Evolutionary conservation across 2,888 invertebrate species (phyloP).

Genomic region (Allolobophora icterica): DNA sequence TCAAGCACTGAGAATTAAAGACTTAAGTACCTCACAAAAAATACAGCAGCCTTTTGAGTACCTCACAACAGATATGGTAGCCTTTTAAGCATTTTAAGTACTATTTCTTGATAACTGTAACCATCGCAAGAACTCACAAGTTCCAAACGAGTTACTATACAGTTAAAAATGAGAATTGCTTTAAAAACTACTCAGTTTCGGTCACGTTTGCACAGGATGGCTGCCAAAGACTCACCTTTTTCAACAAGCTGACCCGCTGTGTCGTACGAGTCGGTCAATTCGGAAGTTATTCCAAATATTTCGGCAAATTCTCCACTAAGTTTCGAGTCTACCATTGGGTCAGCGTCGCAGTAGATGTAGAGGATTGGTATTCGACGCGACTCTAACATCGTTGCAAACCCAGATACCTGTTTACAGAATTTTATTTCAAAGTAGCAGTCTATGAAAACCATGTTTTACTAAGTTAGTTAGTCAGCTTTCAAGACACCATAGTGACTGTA

Average conservation of each 20-base stretch:
- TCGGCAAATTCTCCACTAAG: constrained; percentile 23
- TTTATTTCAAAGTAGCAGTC: neutral
- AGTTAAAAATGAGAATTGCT: neutral
- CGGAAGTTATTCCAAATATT: neutral
- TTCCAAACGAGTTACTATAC: neutral
- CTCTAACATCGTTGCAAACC: neutral
- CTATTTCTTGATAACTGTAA: neutral
- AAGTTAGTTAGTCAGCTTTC: neutral
- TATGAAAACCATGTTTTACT: neutral
- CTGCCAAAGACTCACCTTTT: neutral
- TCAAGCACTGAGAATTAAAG: too few species aligned
- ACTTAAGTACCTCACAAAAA: too few species aligned
- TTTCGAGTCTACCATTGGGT: neutral
- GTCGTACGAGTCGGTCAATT: neutral
- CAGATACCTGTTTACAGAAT: neutral
- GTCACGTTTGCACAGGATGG: too few species aligned
- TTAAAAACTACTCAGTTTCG: too few species aligned
- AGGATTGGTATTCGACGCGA: neutral
- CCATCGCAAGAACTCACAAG: neutral
- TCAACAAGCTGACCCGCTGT: neutral
- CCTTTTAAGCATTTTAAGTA: too few species aligned
- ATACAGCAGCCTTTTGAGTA: too few species aligned
- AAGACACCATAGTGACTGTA: neutral
- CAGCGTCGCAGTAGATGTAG: neutral
- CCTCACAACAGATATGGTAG: too few species aligned